Conservation (phyloP, 1,140 invertebrate genomes). For the Reticulitermes speratus region DNA sequence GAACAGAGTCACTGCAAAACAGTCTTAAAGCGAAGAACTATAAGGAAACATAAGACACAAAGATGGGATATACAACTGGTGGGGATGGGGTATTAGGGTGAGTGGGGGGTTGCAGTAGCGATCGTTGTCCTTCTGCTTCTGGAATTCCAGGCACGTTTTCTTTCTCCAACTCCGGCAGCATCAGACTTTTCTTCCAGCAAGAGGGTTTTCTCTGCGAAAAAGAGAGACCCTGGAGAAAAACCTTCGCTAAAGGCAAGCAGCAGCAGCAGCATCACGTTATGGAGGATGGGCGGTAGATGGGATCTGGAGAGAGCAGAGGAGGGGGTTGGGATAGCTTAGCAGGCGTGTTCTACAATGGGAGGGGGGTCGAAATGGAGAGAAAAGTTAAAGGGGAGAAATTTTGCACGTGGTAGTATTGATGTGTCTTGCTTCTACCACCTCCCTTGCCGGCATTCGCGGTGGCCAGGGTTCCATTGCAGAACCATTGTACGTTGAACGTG, state of each 20-base stretch:
- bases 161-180: background rate
- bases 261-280: background rate
- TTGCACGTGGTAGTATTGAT: conserved; percentile 5
- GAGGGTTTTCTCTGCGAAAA: conserved; percentile 1
- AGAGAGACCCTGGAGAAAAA: conserved; percentile 1
- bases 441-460: background rate
- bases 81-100: background rate
- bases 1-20: background rate
- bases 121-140: conserved; percentile 14
- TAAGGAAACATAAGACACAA: background rate
- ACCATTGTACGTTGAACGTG: background rate
- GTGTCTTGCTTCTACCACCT: background rate
- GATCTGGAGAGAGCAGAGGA: background rate
- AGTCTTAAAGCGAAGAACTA: background rate
- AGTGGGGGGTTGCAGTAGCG: background rate
- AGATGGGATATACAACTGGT: background rate
- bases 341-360: background rate
- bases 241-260: background rate
- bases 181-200: conserved; percentile 15
- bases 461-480: background rate
- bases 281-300: background rate
- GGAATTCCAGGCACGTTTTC: conserved; percentile 13
- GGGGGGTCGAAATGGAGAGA: background rate
- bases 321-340: background rate
- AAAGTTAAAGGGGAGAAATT: conserved; percentile 15